Conservation (phyloP, 2,113 vertebrate species). For the Coturnix japonica region DNA sequence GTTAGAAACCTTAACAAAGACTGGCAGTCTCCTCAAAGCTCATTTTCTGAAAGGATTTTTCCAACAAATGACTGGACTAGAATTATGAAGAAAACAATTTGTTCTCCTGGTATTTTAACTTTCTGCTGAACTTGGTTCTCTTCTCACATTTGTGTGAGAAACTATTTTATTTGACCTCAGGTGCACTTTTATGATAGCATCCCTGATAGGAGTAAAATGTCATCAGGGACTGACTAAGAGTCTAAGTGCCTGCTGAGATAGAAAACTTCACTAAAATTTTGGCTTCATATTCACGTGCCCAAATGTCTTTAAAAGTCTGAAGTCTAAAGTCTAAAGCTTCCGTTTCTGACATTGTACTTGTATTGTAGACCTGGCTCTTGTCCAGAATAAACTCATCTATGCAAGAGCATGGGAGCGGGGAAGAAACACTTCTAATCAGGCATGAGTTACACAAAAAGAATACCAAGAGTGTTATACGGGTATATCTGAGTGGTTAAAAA, state of each 20-base stretch:
- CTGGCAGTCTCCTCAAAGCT: not conserved
- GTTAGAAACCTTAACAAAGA: not conserved
- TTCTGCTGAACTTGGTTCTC: not conserved
- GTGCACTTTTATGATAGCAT: not conserved
- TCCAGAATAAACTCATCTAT: not conserved
- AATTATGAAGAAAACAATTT: not conserved
- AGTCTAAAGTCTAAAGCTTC: not conserved
- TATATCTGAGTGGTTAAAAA: not conserved
- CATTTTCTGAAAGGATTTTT: not conserved
- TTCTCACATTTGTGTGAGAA: not conserved
- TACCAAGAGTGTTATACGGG: not conserved
- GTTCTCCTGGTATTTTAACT: not conserved
- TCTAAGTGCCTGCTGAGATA: not conserved
- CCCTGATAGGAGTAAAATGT: not conserved
- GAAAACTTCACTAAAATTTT: not conserved
- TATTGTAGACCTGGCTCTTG: not conserved
- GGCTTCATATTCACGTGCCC: not conserved
- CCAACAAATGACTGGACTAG: not conserved
- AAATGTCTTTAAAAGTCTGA: not conserved
- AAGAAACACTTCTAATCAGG: not conserved
- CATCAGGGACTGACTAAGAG: not conserved
- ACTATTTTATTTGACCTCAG: not conserved
- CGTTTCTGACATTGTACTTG: not conserved
- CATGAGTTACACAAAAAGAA: not conserved
- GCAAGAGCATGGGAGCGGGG: not conserved